These are phyloP conservation scores for Bembecia ichneumoniformis DNA, from an alignment of 2,888 invertebrate species.

Conservation along the genomic window DNA sequence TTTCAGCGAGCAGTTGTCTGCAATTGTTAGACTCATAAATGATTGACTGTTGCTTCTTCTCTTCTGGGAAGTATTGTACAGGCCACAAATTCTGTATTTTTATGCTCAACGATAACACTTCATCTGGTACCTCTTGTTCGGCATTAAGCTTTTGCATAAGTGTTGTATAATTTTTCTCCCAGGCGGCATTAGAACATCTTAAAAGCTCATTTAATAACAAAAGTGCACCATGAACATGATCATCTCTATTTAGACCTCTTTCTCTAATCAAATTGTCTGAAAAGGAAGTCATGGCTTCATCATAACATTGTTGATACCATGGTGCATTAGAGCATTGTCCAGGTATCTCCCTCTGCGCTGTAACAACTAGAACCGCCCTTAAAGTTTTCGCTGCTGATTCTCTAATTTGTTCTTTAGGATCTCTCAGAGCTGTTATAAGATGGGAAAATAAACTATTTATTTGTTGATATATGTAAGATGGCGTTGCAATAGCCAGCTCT, in stretches of 20 bases:
- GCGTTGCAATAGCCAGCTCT: constrained; percentile 95
- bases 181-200: constrained; percentile 88
- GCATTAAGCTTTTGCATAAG: constrained; percentile 75
- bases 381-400: constrained; percentile 94
- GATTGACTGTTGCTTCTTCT: constrained; percentile 43
- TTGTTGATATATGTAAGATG: constrained; percentile 96
- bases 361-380: constrained; percentile 93
- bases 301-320: constrained; percentile 94
- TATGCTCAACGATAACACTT: constrained; percentile 66
- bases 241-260: constrained; percentile 86
- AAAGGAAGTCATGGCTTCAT: constrained; percentile 87
- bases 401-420: constrained; percentile 91
- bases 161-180: constrained; percentile 85
- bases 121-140: constrained; percentile 60
- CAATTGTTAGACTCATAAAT: constrained; percentile 88
- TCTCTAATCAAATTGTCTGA: constrained; percentile 69
- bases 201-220: constrained; percentile 94
- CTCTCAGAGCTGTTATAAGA: constrained; percentile 91
- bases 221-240: constrained; percentile 92
- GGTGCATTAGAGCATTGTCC: constrained; percentile 89
- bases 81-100: constrained; percentile 50
- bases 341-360: constrained; percentile 92
- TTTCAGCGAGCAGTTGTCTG: constrained; percentile 84
- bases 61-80: constrained; percentile 38
- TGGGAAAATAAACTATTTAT: constrained; percentile 92